Percentiles rank a stretch among this genome's conserved stretches.
phyloP scores from a whole-genome alignment of 2,888 invertebrate species.

The Falcaria lacertinaria region DNA sequence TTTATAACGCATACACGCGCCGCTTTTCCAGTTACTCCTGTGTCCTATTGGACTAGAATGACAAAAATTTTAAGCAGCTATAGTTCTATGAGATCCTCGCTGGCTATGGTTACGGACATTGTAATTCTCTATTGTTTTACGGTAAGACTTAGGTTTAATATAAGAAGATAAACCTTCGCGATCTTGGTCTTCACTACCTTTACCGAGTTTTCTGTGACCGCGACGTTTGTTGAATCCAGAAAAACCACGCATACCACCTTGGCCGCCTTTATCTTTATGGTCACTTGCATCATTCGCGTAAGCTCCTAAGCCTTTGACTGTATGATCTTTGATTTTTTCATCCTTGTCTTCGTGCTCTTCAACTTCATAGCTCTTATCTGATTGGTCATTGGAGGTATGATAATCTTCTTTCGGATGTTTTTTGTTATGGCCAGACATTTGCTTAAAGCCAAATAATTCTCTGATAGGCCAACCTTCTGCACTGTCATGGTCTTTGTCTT shows the following conservation, averaged over 20 bases:
- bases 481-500: not conserved
- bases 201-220: not conserved
- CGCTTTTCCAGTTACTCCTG: slow-evolving; percentile 9
- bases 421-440: no score
- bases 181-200: not conserved
- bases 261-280: not conserved
- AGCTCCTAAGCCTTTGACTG: not conserved
- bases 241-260: not conserved
- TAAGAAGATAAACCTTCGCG: not conserved
- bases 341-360: not conserved
- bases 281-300: not conserved
- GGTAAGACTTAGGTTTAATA: not conserved
- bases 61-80: not conserved
- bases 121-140: not conserved
- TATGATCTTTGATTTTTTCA: not conserved
- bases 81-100: not conserved
- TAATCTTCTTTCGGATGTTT: no score
- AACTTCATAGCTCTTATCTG: not conserved
- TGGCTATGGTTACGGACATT: not conserved
- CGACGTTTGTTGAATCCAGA: not conserved
- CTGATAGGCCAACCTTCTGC: not conserved
- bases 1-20: not conserved
- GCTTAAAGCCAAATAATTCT: not conserved
- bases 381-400: not conserved
- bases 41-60: slow-evolving; percentile 1